Evolutionary conservation across 2,888 invertebrate species (phyloP).

Genomic region (Plagodis dolabraria): DNA sequence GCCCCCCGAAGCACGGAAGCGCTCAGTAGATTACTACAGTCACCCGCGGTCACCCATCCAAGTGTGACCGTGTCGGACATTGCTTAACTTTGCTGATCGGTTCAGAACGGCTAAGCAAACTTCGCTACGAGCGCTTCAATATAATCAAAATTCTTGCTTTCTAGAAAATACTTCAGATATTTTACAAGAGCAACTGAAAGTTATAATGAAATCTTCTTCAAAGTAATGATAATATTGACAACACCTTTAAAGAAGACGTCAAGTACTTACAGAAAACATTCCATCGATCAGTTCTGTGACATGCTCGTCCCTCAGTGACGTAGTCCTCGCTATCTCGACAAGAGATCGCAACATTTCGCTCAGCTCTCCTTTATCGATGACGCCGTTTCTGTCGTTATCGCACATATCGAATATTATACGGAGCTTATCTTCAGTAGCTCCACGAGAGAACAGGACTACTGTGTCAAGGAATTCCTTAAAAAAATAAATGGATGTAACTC

Average conservation of each 20-base stretch:
- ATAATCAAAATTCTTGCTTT: too few relatives aligned
- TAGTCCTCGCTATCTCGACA: conserved; percentile 96
- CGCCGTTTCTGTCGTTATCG: conserved; percentile 96
- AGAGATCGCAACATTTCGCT: conserved; percentile 97
- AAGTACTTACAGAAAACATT: conserved; percentile 91
- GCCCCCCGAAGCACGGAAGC: too few relatives aligned
- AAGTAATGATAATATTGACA: too few relatives aligned
- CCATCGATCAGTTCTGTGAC: conserved; percentile 97
- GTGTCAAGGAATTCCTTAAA: conserved; percentile 95
- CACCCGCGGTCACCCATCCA: too few relatives aligned
- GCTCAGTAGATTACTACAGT: too few relatives aligned
- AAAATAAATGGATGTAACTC: neutral
- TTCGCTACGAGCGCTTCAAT: too few relatives aligned
- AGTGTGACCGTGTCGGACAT: too few relatives aligned
- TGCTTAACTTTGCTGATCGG: too few relatives aligned
- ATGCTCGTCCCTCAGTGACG: conserved; percentile 94
- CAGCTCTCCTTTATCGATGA: conserved; percentile 96
- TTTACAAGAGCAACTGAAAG: too few relatives aligned
- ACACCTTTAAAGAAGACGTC: neutral
- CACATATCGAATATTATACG: conserved; percentile 99
- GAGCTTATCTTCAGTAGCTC: conserved; percentile 96
- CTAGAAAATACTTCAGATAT: too few relatives aligned
- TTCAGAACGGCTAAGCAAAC: too few relatives aligned
- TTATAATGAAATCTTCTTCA: too few relatives aligned
- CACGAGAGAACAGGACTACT: conserved; percentile 95